Evolutionary conservation across 2,888 invertebrate genomes (phyloP).

Genomic region (Noctua janthe): DNA sequence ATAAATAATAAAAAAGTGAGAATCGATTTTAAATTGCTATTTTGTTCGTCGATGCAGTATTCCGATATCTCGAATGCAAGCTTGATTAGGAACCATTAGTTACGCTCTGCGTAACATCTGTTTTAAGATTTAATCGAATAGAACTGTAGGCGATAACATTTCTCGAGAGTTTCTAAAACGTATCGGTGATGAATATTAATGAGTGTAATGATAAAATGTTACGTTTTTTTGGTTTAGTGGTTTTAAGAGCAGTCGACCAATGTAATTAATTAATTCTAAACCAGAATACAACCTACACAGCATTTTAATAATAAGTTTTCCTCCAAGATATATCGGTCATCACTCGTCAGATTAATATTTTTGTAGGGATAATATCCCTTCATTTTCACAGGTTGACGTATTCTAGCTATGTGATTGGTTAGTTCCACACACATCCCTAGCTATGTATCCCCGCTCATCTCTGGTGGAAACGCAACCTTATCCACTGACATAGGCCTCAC

Average conservation of each 20-base stretch:
- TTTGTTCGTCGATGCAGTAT: conserved; percentile 19
- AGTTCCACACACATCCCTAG: too few relatives aligned
- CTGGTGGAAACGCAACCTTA: too few relatives aligned
- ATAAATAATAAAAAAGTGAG: not conserved
- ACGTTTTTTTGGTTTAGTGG: not conserved
- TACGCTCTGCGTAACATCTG: conserved; percentile 25
- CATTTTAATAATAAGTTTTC: not conserved
- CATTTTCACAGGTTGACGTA: too few relatives aligned
- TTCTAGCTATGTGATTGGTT: too few relatives aligned
- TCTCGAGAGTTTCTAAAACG: conserved; percentile 26
- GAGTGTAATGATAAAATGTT: conserved; percentile 2
- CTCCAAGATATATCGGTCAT: not conserved
- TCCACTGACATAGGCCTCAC: too few relatives aligned
- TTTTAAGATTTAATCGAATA: conserved; percentile 29
- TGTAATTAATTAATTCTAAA: not conserved
- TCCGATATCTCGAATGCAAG: conserved; percentile 25
- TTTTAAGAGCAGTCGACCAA: not conserved
- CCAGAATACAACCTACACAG: not conserved
- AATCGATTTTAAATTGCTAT: conserved; percentile 14
- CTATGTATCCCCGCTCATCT: too few relatives aligned
- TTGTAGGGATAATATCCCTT: too few relatives aligned
- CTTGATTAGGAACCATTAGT: conserved; percentile 40
- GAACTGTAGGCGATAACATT: conserved; percentile 18
- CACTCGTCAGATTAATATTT: not conserved
- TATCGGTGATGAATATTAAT: conserved; percentile 26